Conservation (phyloP, 2,113 vertebrate genomes). For the Xerus inauris region DNA sequence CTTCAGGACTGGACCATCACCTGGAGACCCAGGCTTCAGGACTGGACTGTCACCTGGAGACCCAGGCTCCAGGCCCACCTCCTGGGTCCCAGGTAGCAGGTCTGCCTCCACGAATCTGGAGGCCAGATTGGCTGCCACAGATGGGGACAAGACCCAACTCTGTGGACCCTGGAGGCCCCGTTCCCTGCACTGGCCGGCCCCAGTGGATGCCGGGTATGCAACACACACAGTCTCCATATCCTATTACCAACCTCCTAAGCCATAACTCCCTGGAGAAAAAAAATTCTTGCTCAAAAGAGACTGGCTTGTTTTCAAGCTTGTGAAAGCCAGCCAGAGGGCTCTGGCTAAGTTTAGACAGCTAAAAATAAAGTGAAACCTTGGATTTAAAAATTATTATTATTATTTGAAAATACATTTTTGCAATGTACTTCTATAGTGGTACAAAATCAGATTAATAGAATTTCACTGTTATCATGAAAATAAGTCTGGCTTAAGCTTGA, state of each 20-base stretch:
- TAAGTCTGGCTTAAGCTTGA: background rate
- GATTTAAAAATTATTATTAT: constrained; percentile 46
- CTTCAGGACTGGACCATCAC: too few species aligned
- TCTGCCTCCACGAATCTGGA: background rate
- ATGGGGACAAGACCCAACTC: background rate
- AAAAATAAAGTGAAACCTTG: constrained; percentile 70
- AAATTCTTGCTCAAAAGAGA: constrained; percentile 20
- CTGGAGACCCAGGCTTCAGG: background rate
- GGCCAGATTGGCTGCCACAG: too few species aligned
- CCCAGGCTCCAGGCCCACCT: too few species aligned
- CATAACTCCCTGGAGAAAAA: background rate
- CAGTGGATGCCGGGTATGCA: background rate
- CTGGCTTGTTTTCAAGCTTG: constrained; percentile 61
- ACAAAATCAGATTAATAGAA: constrained; percentile 33
- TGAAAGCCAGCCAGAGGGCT: constrained; percentile 60
- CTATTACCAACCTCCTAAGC: background rate
- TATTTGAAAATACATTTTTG: constrained; percentile 55
- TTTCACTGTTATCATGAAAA: background rate
- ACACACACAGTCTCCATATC: background rate
- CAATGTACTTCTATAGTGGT: constrained; percentile 36
- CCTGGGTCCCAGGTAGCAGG: too few species aligned
- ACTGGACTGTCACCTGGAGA: too few species aligned
- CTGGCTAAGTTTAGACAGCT: constrained; percentile 73
- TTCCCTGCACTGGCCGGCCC: too few species aligned
- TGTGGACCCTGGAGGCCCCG: too few species aligned